Base-by-base conservation (phyloP, 2,113 vertebrate genomes). In the Myotis brandtii region DNA sequence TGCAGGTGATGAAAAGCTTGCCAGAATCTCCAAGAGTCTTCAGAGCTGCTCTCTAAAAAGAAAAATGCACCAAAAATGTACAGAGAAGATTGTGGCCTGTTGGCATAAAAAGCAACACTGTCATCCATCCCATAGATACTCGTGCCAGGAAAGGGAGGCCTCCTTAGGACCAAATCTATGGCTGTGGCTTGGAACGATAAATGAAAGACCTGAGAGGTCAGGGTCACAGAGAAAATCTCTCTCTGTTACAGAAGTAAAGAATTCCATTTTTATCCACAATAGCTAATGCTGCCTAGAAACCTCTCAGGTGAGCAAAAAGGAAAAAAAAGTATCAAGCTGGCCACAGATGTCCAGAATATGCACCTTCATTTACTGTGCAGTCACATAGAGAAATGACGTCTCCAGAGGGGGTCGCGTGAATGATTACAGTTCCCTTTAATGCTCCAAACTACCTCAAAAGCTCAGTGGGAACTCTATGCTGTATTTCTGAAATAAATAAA, bases 51-150 rank as follows among this genome's bases (percentile, higher is more conserved):
- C 4, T 62, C 48, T 84, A 70, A n/a, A 76, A 21, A 95, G 34
- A 97, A 97, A 96, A 97, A 75, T 56, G 56, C 91, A 96, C 90
- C 89, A 96, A 50, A 46, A 93, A 52, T 77, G 81, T 69, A 97
- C 75, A 86, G 62, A 83, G 30, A 82, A 95, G 70, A 97, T 34
- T 86, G 23, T 81, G 76, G 75, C 89, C 67, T 95, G 27, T n/a
- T 93, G n/a, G 10, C 66, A 91, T 85, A 94, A 96, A 95, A 92
- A 94, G 50, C 9, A 94, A 95, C 2, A 85, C 13, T 48, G 7
- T 91, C 79, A 93, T 97, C 89, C 89, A 89, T 89, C 94, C 20
- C 43, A 89, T 9, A 85, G 69, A 40, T 96, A 62, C 32, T 83
- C 64, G 96, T 70, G 23, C 70, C 67, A 95, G 67, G 52, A 97